Evolutionary conservation across 2,888 invertebrate species (phyloP).

Genomic region (Clivina fossor): DNA sequence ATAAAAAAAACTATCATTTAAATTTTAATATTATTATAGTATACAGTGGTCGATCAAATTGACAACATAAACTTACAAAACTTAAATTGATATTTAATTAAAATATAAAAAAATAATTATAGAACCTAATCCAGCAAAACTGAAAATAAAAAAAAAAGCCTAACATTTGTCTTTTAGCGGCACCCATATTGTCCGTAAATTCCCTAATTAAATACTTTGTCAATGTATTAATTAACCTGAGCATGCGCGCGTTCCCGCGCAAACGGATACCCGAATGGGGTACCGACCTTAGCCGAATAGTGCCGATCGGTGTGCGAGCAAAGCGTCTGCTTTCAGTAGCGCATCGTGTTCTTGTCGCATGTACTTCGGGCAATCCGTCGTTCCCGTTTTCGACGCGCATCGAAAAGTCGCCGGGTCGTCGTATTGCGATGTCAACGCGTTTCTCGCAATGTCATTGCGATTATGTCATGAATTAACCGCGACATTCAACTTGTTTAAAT

Average conservation of each 20-base stretch:
- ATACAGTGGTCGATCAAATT: too few species aligned
- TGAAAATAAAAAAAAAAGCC: too few species aligned
- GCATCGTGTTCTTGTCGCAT: slow-evolving; percentile 3
- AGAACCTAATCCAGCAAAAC: too few species aligned
- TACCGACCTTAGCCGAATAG: too few species aligned
- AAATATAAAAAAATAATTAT: too few species aligned
- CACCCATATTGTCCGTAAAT: too few species aligned
- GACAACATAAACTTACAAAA: too few species aligned
- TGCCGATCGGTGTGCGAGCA: slow-evolving; percentile 10
- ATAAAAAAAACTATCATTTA: too few species aligned
- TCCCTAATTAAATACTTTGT: slow-evolving; percentile 28
- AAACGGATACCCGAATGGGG: slow-evolving; percentile 10
- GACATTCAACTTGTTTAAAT: slow-evolving; percentile 9
- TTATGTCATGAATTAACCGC: slow-evolving; percentile 8
- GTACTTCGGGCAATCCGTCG: background rate
- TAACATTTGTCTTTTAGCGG: too few species aligned
- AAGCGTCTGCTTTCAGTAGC: slow-evolving; percentile 19
- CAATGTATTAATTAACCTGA: slow-evolving; percentile 29
- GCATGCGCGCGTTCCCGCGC: slow-evolving; percentile 18
- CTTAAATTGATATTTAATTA: too few species aligned
- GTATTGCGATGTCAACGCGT: slow-evolving; percentile 17
- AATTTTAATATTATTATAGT: too few species aligned
- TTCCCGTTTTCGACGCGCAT: slow-evolving; percentile 22
- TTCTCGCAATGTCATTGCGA: background rate
- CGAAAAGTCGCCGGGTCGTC: background rate